These are phyloP conservation scores for Pygocentrus nattereri DNA, from an alignment of 2,797 vertebrate species.

Conservation along the genomic window DNA sequence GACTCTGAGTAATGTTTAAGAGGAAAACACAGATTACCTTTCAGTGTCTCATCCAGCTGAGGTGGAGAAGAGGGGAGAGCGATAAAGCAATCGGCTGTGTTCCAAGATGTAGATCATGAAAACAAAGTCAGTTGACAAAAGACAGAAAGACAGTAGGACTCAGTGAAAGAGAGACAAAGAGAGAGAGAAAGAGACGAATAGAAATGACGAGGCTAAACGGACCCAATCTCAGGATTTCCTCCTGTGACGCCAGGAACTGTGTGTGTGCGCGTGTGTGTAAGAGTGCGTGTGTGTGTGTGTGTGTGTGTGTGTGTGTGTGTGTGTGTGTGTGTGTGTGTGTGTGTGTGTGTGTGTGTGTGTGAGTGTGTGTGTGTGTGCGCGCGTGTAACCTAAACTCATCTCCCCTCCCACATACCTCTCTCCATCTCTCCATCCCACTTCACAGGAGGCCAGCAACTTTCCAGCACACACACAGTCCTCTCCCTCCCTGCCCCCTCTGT, in stretches of 20 bases:
- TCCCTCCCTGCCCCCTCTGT: constrained; percentile 21
- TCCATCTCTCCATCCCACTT: constrained; percentile 51
- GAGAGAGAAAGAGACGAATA: constrained; percentile 30
- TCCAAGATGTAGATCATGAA: constrained; percentile 44
- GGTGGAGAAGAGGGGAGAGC: constrained; percentile 25
- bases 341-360: constrained; percentile 23
- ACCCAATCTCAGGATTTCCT: constrained; percentile 71
- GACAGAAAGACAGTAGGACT: constrained; percentile 19
- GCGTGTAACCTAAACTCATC: constrained; percentile 57
- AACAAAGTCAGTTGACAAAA: constrained; percentile 30
- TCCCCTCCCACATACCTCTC: constrained; percentile 58
- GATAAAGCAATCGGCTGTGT: constrained; percentile 36
- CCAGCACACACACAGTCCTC: constrained; percentile 36
- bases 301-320: constrained; percentile 33
- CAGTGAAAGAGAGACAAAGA: constrained; percentile 4
- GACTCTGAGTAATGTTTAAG: not conserved
- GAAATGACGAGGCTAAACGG: constrained; percentile 45
- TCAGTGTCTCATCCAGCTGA: constrained; percentile 51
- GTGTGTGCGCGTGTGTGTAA: not conserved
- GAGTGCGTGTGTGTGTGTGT: not conserved
- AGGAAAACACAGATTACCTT: constrained; percentile 58
- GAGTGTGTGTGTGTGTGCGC: constrained; percentile 40
- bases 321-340: too few relatives aligned
- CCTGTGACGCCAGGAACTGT: constrained; percentile 55
- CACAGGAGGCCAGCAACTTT: constrained; percentile 52